Base-by-base conservation (phyloP, 2,888 invertebrate species). In the Amphipyra tragopoginis region DNA sequence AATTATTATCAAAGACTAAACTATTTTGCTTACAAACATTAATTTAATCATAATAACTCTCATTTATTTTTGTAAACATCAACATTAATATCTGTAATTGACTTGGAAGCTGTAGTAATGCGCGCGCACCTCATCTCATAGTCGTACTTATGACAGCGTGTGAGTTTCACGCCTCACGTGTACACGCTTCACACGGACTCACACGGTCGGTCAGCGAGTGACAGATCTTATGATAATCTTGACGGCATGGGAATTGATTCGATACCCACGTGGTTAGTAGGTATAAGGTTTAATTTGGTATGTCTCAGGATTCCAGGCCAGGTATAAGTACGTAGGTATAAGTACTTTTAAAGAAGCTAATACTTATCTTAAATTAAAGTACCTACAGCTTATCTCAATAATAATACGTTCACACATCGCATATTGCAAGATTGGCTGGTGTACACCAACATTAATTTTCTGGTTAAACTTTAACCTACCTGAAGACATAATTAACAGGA, bases 61-160 rank as follows among this genome's bases (percentile, higher is more conserved):
- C 9, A 10, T 10, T 10, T 36, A 7, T 10, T 2, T 53, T 61
- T 69, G 54, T 68, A 40, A 68, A 21, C 69, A 67, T 59, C 21
- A 68, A 52, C 69, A 69, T 74, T 74, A 44, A 56, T 53, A 68
- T 51, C 42, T 33, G 29, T 70, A 49, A 68, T 60, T 21, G 51
- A 72, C 21, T 52, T 44, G 13, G 39, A 26, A 48, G 43, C 38
- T 15, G 26, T 26, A 10, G 26, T 51, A 36, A 47, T 66, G 50
- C 14, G 44, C 14, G 61, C 11, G 34, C 45, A 36, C 21, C 14
- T 39, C 51, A 26, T 42, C 42, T n/a, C 14, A 50, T 54, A 21
- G 13, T 21, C 11, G 36, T 34, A 34, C 15, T 42, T n/a, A 54
- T 15, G 75, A 64, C 65, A 63, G 75, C 71, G 75, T 70, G 70